phyloP scores from a whole-genome alignment of 2,113 vertebrate species.

The Tyrannus savana region DNA sequence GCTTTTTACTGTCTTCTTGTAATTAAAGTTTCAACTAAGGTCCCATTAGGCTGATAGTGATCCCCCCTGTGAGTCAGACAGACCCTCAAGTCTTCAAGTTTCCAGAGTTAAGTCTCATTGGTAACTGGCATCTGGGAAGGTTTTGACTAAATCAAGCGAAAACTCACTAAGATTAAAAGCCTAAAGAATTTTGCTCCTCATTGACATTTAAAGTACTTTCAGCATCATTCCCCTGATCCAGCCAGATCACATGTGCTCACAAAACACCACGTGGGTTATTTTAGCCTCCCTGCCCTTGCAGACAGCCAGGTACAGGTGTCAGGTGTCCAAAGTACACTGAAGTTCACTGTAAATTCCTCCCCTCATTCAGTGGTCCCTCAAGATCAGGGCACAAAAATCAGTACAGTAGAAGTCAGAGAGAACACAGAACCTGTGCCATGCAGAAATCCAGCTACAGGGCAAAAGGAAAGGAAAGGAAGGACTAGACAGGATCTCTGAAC shows the following conservation, averaged over 20 bases:
- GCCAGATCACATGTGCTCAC: neutral
- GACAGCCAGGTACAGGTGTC: neutral
- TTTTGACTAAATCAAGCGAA: constrained; percentile 2
- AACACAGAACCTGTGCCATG: neutral
- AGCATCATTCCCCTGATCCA: neutral
- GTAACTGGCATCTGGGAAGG: constrained; percentile 9
- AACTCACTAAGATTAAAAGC: constrained; percentile 36
- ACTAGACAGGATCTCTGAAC: neutral
- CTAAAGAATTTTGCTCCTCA: constrained; percentile 21
- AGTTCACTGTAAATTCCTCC: neutral
- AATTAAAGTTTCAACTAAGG: constrained; percentile 56
- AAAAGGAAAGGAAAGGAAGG: neutral
- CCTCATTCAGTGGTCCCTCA: neutral
- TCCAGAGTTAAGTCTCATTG: constrained; percentile 29
- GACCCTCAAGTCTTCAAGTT: constrained; percentile 42
- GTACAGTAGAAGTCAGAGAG: neutral
- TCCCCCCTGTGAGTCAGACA: constrained; percentile 16
- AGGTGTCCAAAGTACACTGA: neutral
- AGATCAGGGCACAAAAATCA: neutral
- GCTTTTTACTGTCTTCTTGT: constrained; percentile 33
- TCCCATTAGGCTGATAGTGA: constrained; percentile 36
- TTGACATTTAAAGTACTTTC: neutral
- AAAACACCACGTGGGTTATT: neutral
- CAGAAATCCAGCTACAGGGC: neutral
- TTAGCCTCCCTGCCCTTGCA: neutral